phyloP scores from a whole-genome alignment of 2,888 invertebrate species.

The Tachina fera region DNA sequence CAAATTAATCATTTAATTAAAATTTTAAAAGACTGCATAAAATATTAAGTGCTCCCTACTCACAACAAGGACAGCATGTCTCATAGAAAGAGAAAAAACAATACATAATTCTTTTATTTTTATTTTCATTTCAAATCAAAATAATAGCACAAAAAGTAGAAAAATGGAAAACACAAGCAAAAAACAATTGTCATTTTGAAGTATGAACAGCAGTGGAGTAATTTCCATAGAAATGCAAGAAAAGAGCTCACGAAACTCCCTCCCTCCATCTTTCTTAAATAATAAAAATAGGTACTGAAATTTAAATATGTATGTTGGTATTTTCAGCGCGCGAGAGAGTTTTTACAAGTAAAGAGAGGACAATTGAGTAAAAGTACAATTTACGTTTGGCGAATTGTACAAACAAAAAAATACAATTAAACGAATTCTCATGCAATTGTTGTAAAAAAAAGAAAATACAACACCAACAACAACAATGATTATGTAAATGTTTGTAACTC shows the following conservation, averaged over 20 bases:
- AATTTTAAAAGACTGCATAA: slow-evolving; percentile 54
- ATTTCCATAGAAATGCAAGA: slow-evolving; percentile 26
- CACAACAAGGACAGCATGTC: slow-evolving; percentile 39
- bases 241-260: slow-evolving; percentile 37
- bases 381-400: slow-evolving; percentile 44
- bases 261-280: slow-evolving; percentile 23
- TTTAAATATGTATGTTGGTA: slow-evolving; percentile 55
- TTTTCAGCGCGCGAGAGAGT: slow-evolving; percentile 23
- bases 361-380: slow-evolving; percentile 19
- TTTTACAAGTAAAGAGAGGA: slow-evolving; percentile 10
- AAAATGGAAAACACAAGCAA: slow-evolving; percentile 37
- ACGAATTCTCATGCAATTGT: slow-evolving; percentile 64
- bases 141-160: slow-evolving; percentile 41
- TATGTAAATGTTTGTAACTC: slow-evolving; percentile 45
- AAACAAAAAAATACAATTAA: slow-evolving; percentile 58
- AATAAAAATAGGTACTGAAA: slow-evolving; percentile 33
- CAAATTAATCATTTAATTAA: slow-evolving; percentile 71
- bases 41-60: slow-evolving; percentile 3
- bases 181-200: slow-evolving; percentile 79
- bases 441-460: slow-evolving; percentile 37
- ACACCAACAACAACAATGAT: not conserved
- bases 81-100: slow-evolving; percentile 30
- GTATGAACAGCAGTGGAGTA: slow-evolving; percentile 12
- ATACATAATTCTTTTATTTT: slow-evolving; percentile 49
- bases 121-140: slow-evolving; percentile 67